Percentiles rank a stretch among this genome's conserved stretches.
Evolutionary conservation across 1,140 invertebrate species (phyloP).

Genomic region (Apis cerana): DNA sequence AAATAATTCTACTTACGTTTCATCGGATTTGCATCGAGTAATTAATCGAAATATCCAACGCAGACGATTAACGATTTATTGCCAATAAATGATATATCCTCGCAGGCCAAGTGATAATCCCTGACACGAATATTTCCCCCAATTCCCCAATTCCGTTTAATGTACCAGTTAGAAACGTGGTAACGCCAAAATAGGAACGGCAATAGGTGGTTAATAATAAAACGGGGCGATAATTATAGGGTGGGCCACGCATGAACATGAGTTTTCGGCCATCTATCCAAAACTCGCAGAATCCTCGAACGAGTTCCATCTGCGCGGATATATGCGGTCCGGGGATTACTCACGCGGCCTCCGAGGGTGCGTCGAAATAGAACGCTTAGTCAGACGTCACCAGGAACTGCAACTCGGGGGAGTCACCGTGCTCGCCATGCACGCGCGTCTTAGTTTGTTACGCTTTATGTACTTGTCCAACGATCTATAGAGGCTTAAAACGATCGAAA

Average conservation of each 20-base stretch:
- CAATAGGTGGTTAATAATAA: slow-evolving; percentile 34
- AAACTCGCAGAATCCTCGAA: slow-evolving; percentile 65
- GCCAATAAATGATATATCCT: not conserved
- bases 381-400: slow-evolving; percentile 68
- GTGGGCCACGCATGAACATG: slow-evolving; percentile 38
- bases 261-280: slow-evolving; percentile 61
- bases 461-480: slow-evolving; percentile 33
- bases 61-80: not conserved
- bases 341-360: slow-evolving; percentile 62
- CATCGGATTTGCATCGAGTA: too few species aligned
- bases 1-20: too few species aligned
- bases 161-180: not conserved
- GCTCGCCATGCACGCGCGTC: slow-evolving; percentile 23
- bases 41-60: too few species aligned
- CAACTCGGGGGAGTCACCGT: slow-evolving; percentile 56
- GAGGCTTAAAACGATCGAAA: slow-evolving; percentile 26
- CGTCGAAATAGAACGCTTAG: slow-evolving; percentile 73
- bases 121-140: slow-evolving; percentile 8
- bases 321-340: slow-evolving; percentile 66
- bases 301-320: slow-evolving; percentile 62
- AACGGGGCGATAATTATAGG: slow-evolving; percentile 44
- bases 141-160: slow-evolving; percentile 1
- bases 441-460: slow-evolving; percentile 60
- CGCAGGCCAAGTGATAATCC: not conserved
- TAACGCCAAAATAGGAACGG: slow-evolving; percentile 26